A percentile compares a stretch with the other conserved stretches of the same genome.
These are phyloP conservation scores for Pharmacophagus antenor DNA, from an alignment of 2,888 invertebrate species.

Conservation along the genomic window DNA sequence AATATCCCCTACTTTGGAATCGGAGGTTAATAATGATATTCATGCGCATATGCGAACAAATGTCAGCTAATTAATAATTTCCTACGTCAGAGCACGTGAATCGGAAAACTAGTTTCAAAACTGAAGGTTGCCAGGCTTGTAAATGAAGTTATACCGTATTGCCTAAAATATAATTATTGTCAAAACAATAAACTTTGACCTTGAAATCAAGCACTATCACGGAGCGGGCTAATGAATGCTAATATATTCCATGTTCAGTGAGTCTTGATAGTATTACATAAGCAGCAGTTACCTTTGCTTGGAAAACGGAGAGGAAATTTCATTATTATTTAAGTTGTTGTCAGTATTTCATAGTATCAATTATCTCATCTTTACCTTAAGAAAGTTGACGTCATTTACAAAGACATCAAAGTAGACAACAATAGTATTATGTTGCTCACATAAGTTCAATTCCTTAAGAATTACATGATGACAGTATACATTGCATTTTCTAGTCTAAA, in stretches of 20 bases:
- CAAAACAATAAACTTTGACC: slow-evolving; percentile 23
- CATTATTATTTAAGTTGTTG: slow-evolving; percentile 1
- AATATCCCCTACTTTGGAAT: too few species aligned
- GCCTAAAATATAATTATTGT: slow-evolving; percentile 21
- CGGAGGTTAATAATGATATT: not conserved
- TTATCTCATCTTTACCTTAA: not conserved
- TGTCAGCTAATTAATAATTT: not conserved
- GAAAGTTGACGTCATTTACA: not conserved
- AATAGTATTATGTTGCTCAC: not conserved
- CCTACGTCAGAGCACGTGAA: too few species aligned
- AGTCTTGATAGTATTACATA: slow-evolving; percentile 20
- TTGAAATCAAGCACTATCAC: slow-evolving; percentile 16
- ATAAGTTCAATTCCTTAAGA: not conserved
- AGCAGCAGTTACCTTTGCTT: slow-evolving; percentile 4
- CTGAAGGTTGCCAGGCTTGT: not conserved
- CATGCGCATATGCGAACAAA: too few species aligned
- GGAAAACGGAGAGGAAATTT: slow-evolving; percentile 2
- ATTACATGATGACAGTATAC: not conserved
- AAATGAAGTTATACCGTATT: slow-evolving; percentile 11
- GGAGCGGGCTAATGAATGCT: slow-evolving; percentile 22
- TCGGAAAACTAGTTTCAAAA: not conserved
- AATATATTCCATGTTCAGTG: slow-evolving; percentile 26
- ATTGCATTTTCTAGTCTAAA: not conserved
- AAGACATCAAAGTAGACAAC: not conserved
- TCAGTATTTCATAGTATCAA: not conserved